These are phyloP conservation scores for Mareca penelope DNA, from an alignment of 2,797 vertebrate species.

Conservation along the genomic window DNA sequence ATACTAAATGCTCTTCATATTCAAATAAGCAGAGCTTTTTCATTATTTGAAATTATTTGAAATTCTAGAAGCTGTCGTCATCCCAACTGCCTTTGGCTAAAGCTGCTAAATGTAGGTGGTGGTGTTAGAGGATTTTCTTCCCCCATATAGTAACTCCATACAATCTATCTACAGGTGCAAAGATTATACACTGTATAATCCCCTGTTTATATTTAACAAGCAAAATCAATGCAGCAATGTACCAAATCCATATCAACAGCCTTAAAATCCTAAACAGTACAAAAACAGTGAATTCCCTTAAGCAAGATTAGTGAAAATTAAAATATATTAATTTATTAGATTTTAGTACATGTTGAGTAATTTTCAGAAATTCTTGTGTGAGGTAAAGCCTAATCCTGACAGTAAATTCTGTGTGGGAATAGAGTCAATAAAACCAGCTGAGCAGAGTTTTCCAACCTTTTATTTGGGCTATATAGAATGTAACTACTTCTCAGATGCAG, in stretches of 20 bases:
- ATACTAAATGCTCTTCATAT: not conserved
- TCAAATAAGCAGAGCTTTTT: not conserved
- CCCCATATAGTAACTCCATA: not conserved
- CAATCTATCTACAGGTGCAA: not conserved
- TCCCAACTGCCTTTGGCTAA: not conserved
- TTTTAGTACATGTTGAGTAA: not conserved
- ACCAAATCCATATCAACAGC: not conserved
- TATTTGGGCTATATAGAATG: not conserved
- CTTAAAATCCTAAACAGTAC: not conserved
- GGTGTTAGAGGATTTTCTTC: not conserved
- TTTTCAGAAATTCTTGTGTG: not conserved
- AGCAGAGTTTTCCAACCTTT: not conserved
- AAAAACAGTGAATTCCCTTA: not conserved
- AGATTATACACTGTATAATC: not conserved
- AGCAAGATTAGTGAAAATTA: conserved; percentile 15
- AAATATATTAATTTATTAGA: not conserved
- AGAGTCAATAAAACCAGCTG: not conserved
- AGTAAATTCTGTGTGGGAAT: not conserved
- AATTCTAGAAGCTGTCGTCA: not conserved
- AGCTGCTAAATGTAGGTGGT: not conserved
- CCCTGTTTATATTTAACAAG: not conserved
- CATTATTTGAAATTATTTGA: not conserved
- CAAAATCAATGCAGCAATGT: not conserved
- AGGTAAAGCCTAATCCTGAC: not conserved
- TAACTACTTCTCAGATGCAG: not conserved